phyloP scores from a whole-genome alignment of 2,797 vertebrate species.

The Eleutherodactylus coqui region DNA sequence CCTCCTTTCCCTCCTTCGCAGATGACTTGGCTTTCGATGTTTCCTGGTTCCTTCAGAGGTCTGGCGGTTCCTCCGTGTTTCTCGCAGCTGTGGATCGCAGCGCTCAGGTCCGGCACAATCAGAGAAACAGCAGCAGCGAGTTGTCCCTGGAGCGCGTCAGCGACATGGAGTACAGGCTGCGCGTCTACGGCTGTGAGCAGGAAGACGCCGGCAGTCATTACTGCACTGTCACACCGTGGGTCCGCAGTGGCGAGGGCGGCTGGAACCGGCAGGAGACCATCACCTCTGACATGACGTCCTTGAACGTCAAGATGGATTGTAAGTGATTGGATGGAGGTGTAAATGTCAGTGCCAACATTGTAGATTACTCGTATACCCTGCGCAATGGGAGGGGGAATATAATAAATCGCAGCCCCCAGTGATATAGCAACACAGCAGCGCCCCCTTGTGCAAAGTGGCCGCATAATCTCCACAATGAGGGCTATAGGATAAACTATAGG shows the following conservation, averaged over 20 bases:
- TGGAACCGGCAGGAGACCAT: constrained; percentile 86
- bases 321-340: constrained; percentile 61
- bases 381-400: too few species aligned
- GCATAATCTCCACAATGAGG: too few species aligned
- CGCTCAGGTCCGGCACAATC: constrained; percentile 79
- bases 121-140: constrained; percentile 86
- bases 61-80: constrained; percentile 71
- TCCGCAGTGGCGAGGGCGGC: constrained; percentile 79
- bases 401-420: too few species aligned
- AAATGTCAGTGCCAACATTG: too few species aligned
- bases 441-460: too few species aligned
- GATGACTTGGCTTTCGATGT: constrained; percentile 89
- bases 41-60: constrained; percentile 85
- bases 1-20: constrained; percentile 66
- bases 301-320: constrained; percentile 91
- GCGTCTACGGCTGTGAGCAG: constrained; percentile 84
- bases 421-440: too few species aligned
- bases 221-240: constrained; percentile 89
- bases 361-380: too few species aligned
- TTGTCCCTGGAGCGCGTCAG: constrained; percentile 84
- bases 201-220: constrained; percentile 90
- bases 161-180: constrained; percentile 79
- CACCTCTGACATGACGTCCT: constrained; percentile 81
- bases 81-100: constrained; percentile 83
- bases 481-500: too few species aligned